Percentiles rank a stretch among this genome's conserved stretches.
Conservation (phyloP, 1,140 invertebrate species). For the Pseudoatta argentina region DNA sequence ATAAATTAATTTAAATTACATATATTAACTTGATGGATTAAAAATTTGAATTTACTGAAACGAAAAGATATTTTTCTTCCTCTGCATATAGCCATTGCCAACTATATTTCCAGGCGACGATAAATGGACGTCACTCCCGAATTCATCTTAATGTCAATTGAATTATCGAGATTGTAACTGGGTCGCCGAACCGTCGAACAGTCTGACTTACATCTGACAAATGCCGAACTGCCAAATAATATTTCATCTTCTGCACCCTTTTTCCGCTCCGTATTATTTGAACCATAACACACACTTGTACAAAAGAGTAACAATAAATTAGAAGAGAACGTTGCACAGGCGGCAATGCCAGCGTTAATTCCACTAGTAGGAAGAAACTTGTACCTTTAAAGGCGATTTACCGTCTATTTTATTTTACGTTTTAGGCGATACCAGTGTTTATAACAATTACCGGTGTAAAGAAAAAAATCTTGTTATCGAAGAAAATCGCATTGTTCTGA, state of each 20-base stretch:
- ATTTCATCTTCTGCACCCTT: slow-evolving; percentile 62
- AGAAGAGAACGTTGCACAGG: slow-evolving; percentile 51
- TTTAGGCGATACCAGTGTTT: slow-evolving; percentile 60
- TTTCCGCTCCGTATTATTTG: slow-evolving; percentile 69
- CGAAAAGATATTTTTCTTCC: slow-evolving; percentile 70
- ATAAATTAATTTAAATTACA: neutral
- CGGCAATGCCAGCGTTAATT: slow-evolving; percentile 53
- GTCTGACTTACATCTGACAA: slow-evolving; percentile 70
- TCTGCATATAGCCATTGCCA: slow-evolving; percentile 51
- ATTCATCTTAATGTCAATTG: slow-evolving; percentile 31
- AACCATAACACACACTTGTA: slow-evolving; percentile 68
- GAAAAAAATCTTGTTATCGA: slow-evolving; percentile 22
- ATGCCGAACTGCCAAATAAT: slow-evolving; percentile 74
- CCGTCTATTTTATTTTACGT: slow-evolving; percentile 45
- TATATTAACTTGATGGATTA: neutral
- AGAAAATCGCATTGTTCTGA: slow-evolving; percentile 52
- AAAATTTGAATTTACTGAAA: neutral
- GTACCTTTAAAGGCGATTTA: slow-evolving; percentile 72
- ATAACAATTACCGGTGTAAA: slow-evolving; percentile 42
- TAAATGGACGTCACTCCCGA: slow-evolving; percentile 26
- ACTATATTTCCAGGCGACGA: slow-evolving; percentile 54
- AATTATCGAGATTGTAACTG: slow-evolving; percentile 48
- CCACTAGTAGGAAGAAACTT: slow-evolving; percentile 68
- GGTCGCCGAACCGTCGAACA: slow-evolving; percentile 66
- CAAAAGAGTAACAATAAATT: slow-evolving; percentile 70